A percentile compares a stretch with the other conserved stretches of the same genome.
Evolutionary conservation across 2,797 vertebrate genomes (phyloP).

Genomic region (Schizopygopsis pylzovi): DNA sequence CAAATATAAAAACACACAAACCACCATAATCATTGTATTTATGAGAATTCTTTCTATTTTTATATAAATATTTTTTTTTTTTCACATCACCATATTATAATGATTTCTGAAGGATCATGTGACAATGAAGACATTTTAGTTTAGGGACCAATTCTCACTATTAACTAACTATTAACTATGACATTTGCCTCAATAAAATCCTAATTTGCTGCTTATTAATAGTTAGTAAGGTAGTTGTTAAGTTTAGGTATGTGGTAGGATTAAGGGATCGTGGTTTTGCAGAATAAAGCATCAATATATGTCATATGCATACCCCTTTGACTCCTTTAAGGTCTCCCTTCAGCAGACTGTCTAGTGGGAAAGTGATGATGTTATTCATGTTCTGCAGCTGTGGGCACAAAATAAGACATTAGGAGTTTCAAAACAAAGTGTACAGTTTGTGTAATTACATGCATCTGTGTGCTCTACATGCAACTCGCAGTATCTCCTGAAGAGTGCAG

Average conservation of each 20-base stretch:
- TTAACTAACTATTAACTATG: neutral
- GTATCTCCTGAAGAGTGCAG: neutral
- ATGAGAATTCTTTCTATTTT: neutral
- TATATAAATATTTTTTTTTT: too few species aligned
- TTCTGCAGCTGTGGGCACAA: slow-evolving; percentile 89
- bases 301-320: slow-evolving; percentile 86
- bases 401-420: slow-evolving; percentile 2
- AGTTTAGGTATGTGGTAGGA: neutral
- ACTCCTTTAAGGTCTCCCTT: slow-evolving; percentile 97
- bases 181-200: neutral
- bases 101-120: neutral
- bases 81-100: neutral
- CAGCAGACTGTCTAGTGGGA: slow-evolving; percentile 95
- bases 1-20: neutral
- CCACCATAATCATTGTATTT: neutral
- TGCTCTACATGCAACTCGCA: neutral
- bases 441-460: neutral
- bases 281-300: neutral
- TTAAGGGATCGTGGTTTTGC: neutral
- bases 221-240: neutral
- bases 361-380: slow-evolving; percentile 99
- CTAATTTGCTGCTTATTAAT: neutral
- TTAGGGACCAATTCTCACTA: neutral
- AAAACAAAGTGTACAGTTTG: neutral
- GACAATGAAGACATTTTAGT: neutral